A percentile compares a stretch with the other conserved stretches of the same genome.
These are phyloP conservation scores for Nerophis ophidion DNA, from an alignment of 2,113 vertebrate species.

Conservation along the genomic window DNA sequence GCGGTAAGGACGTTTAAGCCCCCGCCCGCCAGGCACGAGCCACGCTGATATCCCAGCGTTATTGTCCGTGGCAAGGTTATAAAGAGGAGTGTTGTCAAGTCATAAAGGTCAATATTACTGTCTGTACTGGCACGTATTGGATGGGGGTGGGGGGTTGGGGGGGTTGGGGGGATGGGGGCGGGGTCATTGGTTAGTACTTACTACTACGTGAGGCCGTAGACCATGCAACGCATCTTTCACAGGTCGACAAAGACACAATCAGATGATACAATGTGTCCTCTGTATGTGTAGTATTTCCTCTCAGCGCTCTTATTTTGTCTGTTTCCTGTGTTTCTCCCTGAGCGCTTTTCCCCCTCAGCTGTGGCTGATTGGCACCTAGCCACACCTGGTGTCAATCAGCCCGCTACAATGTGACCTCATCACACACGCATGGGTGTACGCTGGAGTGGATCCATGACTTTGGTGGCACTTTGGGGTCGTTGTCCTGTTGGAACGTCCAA, in stretches of 20 bases:
- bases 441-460: no score
- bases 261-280: background rate
- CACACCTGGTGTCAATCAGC: no score
- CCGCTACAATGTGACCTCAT: background rate
- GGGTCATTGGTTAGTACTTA: background rate
- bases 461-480: no score
- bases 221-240: slow-evolving; percentile 9
- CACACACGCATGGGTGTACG: background rate
- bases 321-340: no score
- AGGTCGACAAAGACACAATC: slow-evolving; percentile 6
- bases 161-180: background rate
- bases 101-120: slow-evolving; percentile 25
- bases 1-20: slow-evolving; percentile 23
- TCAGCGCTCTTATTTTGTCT: no score
- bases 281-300: no score
- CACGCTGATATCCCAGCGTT: slow-evolving; percentile 26
- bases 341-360: no score
- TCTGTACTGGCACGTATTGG: background rate
- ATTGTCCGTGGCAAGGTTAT: slow-evolving; percentile 42
- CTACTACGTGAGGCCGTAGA: background rate
- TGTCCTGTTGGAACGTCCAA: no score
- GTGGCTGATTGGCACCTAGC: no score
- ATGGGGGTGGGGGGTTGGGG: background rate
- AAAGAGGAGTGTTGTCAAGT: slow-evolving; percentile 24
- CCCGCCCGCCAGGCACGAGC: slow-evolving; percentile 6